Base-by-base conservation (phyloP, 2,113 vertebrate genomes). In the Lota lota region DNA sequence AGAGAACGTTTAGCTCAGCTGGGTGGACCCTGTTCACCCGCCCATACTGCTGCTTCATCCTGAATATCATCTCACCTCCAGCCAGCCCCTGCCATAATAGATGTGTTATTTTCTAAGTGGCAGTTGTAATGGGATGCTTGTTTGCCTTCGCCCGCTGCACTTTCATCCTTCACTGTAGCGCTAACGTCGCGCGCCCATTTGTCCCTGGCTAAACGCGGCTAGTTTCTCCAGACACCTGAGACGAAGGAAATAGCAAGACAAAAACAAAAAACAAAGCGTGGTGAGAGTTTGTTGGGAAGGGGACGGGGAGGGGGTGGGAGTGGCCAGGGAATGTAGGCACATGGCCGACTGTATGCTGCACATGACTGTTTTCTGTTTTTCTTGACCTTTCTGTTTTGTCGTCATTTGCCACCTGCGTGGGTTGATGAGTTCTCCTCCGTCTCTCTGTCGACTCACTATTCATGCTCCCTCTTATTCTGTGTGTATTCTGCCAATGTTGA, bases 61-160 rank as follows among this genome's bases (percentile, higher is more conserved):
- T 47, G 40, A 14, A 47, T 47, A 47, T 47, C 40, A 47, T 14
- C 80, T 84, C 83, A 84, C 85, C 84, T 86, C 82, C 81, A 81
- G 82, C 82, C 77, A 76, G 66, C 83, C 84, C 87, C 68, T 20
- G 73, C 73, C 83, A 79, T 89, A 89, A 89, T 88, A 90, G 85
- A 88, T 90, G 87, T 88, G 85, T 88, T 88, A 88, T 84, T 88
- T 85, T 86, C 88, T 90, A 88, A 90, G 87, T 88, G 89, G 87
- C 79, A 72, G 83, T 88, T 89, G 88, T 90, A 90, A 88, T 90
- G 85, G 87, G 87, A 82, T 88, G 87, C 84, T 85, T 90, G 89
- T 89, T 89, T 90, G 88, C 85, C 84, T 87, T 56, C 85, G 77
- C 84, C 82, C 67, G 11, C 61, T 85, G 84, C 87, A 87, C 88